These are phyloP conservation scores for Tribolium madens DNA, from an alignment of 1,140 invertebrate species.

Conservation along the genomic window DNA sequence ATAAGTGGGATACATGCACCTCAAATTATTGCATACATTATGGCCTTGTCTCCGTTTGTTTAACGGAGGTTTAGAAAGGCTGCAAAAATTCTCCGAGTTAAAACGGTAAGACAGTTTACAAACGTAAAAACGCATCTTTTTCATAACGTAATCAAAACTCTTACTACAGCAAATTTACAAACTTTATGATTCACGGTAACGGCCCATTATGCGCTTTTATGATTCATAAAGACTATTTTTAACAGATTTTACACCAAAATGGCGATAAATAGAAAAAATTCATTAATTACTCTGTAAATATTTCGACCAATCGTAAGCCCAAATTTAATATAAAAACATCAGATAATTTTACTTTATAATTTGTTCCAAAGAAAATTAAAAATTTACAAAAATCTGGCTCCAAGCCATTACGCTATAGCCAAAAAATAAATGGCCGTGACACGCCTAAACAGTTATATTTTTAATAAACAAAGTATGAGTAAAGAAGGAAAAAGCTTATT, in stretches of 20 bases:
- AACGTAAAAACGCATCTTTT: neutral
- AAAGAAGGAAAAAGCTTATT: neutral
- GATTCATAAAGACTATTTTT: conserved; percentile 25
- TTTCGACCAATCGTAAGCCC: neutral
- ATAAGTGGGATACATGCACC: conserved; percentile 7
- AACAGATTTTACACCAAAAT: neutral
- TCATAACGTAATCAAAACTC: conserved; percentile 1
- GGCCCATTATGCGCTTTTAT: conserved; percentile 11
- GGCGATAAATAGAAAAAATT: conserved; percentile 16
- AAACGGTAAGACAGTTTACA: neutral
- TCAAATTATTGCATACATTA: conserved; percentile 23
- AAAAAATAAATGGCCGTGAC: neutral
- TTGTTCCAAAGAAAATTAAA: neutral
- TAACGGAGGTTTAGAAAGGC: conserved; percentile 23
- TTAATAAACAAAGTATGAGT: neutral
- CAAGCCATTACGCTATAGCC: neutral
- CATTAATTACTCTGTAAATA: conserved; percentile 24
- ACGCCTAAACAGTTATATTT: neutral
- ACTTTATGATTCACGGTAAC: conserved; percentile 4
- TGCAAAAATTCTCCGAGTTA: neutral
- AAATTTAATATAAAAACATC: too few relatives aligned
- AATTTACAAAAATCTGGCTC: neutral
- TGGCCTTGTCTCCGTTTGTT: conserved; percentile 16
- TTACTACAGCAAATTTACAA: neutral
- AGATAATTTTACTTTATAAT: too few relatives aligned